Evolutionary conservation across 2,888 invertebrate genomes (phyloP).

Genomic region (Pyrochroa serraticornis): DNA sequence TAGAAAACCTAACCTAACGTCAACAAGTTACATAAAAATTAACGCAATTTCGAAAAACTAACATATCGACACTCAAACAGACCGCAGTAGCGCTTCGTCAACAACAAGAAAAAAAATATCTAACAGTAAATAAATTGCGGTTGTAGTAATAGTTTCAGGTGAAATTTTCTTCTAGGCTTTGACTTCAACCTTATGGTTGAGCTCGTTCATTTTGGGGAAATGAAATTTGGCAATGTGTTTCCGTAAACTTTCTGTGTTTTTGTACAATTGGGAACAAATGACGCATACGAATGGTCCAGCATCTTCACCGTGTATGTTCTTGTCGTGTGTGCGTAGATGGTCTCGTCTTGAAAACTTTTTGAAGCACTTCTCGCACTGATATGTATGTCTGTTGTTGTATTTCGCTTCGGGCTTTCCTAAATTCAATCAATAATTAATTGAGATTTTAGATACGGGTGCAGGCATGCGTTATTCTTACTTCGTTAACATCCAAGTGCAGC

Average conservation of each 20-base stretch:
- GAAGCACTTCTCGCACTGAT: conserved; percentile 55
- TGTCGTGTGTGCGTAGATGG: conserved; percentile 58
- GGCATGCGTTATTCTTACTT: conserved; percentile 42
- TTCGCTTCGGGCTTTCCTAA: conserved; percentile 50
- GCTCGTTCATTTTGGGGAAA: conserved; percentile 45
- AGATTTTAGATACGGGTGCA: background rate
- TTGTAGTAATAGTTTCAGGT: background rate
- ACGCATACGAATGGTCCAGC: conserved; percentile 58
- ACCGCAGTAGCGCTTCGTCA: background rate
- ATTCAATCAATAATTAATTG: conserved; percentile 43
- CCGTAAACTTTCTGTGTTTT: conserved; percentile 58
- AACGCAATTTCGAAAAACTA: background rate
- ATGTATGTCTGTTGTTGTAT: conserved; percentile 45
- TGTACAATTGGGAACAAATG: conserved; percentile 58
- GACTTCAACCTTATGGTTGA: conserved; percentile 41
- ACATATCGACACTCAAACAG: background rate
- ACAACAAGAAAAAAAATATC: background rate
- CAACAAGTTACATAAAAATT: background rate
- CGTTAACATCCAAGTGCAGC: conserved; percentile 31
- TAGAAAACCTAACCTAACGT: background rate
- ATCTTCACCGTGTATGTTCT: conserved; percentile 59
- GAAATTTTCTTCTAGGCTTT: conserved; percentile 35
- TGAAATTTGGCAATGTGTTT: conserved; percentile 60
- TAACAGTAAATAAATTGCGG: background rate
- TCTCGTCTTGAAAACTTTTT: conserved; percentile 57